Conservation (phyloP, 2,113 vertebrate genomes). For the Saccopteryx leptura region DNA sequence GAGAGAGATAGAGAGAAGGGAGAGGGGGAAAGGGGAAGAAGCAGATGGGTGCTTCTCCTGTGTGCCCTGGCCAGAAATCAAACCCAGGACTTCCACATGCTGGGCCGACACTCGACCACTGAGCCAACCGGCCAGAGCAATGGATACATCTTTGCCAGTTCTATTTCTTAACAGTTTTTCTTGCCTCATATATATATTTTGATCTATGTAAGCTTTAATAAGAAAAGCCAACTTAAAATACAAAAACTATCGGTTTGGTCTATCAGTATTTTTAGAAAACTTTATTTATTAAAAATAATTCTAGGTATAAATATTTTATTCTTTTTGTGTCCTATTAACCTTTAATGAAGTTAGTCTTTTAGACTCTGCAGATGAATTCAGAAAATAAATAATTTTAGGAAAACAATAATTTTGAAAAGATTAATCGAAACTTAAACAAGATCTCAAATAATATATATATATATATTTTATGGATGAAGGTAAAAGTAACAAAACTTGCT, state of each 20-base stretch:
- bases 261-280: slow-evolving; percentile 59
- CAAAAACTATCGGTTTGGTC: neutral
- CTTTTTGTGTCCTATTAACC: slow-evolving; percentile 14
- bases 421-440: neutral
- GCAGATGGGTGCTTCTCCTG: too few species aligned
- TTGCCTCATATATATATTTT: slow-evolving; percentile 1
- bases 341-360: neutral
- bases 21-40: too few species aligned
- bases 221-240: neutral
- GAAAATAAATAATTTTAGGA: slow-evolving; percentile 37
- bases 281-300: neutral
- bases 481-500: neutral
- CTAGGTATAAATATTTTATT: neutral
- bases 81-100: too few species aligned
- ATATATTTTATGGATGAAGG: neutral
- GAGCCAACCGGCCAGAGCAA: too few species aligned
- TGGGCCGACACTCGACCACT: too few species aligned
- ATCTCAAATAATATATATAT: neutral
- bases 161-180: neutral
- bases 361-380: neutral
- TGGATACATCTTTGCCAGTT: neutral
- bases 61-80: too few species aligned
- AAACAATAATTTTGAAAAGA: slow-evolving; percentile 2
- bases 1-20: too few species aligned
- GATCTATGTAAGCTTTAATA: slow-evolving; percentile 29